Conservation (phyloP, 1,140 invertebrate species). For the Batillaria attramentaria region DNA sequence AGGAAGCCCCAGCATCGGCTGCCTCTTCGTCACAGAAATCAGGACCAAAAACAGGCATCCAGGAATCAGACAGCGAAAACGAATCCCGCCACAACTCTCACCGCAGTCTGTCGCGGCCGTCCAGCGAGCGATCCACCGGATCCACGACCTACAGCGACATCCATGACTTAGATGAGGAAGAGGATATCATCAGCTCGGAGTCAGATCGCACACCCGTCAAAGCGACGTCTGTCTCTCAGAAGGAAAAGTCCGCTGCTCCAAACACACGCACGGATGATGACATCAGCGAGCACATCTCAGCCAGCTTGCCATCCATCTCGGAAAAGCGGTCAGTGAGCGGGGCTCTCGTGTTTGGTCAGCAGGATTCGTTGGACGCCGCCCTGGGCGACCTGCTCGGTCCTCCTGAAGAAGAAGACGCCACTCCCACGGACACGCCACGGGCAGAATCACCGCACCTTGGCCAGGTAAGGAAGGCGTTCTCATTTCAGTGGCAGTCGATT, state of each 20-base stretch:
- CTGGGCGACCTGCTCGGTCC: slow-evolving; percentile 38
- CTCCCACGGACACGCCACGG: slow-evolving; percentile 56
- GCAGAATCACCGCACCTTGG: slow-evolving; percentile 35
- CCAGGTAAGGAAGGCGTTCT: slow-evolving; percentile 23
- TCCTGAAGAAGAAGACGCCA: slow-evolving; percentile 56
- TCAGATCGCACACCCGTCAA: slow-evolving; percentile 41
- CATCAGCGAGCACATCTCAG: slow-evolving; percentile 52
- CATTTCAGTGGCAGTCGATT: no score
- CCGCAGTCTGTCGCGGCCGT: slow-evolving; percentile 54
- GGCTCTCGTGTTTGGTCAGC: slow-evolving; percentile 30
- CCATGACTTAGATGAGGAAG: slow-evolving; percentile 39
- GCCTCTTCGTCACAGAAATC: not conserved
- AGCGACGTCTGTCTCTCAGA: not conserved
- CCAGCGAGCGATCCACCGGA: slow-evolving; percentile 50
- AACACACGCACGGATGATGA: slow-evolving; percentile 45
- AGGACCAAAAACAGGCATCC: slow-evolving; percentile 33
- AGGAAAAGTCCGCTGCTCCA: not conserved
- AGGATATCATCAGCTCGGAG: slow-evolving; percentile 38
- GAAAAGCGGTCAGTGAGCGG: slow-evolving; percentile 35
- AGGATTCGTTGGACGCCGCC: slow-evolving; percentile 43
- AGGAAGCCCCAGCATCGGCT: not conserved
- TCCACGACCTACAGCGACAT: slow-evolving; percentile 36
- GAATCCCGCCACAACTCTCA: slow-evolving; percentile 44
- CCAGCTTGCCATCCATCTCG: slow-evolving; percentile 48
- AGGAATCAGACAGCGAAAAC: slow-evolving; percentile 51